Percentiles rank a stretch among this genome's conserved stretches.
phyloP scores from a whole-genome alignment of 1,140 invertebrate species.

The Ctenoplectra terminalis region DNA sequence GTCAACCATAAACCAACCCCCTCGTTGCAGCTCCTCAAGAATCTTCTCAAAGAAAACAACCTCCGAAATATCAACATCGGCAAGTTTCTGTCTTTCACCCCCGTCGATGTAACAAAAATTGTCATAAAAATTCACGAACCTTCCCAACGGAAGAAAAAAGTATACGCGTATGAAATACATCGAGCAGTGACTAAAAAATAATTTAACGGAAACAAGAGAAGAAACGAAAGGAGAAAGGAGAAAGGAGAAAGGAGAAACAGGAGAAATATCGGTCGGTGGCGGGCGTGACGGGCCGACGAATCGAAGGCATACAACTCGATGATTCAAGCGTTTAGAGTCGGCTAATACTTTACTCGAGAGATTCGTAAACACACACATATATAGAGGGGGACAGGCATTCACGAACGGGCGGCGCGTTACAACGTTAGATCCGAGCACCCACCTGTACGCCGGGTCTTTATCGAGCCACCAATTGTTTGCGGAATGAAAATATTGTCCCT shows the following conservation, averaged over 20 bases:
- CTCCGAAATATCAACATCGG: background rate
- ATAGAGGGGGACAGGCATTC: constrained; percentile 55
- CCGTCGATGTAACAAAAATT: too few relatives aligned
- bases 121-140: too few relatives aligned
- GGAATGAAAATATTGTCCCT: constrained; percentile 83
- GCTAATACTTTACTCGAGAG: constrained; percentile 71
- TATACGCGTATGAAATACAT: too few relatives aligned
- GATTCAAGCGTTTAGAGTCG: constrained; percentile 69
- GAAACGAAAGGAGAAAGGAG: background rate
- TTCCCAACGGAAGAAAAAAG: background rate
- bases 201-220: too few relatives aligned
- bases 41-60: background rate
- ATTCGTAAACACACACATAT: constrained; percentile 72
- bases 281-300: constrained; percentile 47
- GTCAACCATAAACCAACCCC: too few relatives aligned
- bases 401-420: constrained; percentile 69
- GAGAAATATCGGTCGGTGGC: constrained; percentile 20
- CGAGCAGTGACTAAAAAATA: too few relatives aligned
- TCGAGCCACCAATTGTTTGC: constrained; percentile 82
- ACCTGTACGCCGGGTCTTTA: constrained; percentile 77
- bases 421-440: constrained; percentile 77
- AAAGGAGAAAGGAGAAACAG: background rate
- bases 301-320: constrained; percentile 68
- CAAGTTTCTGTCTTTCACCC: too few relatives aligned
- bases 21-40: too few relatives aligned